Percentiles rank a stretch among this genome's conserved stretches.
These are phyloP conservation scores for Ctenomys sociabilis DNA, from an alignment of 2,113 vertebrate genomes.

Conservation along the genomic window DNA sequence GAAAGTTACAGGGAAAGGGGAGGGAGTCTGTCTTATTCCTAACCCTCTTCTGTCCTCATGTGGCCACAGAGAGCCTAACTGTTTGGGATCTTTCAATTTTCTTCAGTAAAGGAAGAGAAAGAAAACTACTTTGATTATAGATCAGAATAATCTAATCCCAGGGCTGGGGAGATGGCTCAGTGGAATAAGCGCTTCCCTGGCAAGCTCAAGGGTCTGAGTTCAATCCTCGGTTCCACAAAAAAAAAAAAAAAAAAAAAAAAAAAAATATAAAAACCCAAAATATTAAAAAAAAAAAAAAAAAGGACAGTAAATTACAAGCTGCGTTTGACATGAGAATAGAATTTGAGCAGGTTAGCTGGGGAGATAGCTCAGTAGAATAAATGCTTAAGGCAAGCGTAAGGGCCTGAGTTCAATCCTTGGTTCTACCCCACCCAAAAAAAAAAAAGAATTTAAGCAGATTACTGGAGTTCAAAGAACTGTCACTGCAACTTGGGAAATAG, in stretches of 20 bases:
- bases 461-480: not conserved
- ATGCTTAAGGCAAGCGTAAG: no score
- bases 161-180: no score
- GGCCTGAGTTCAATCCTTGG: no score
- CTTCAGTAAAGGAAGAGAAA: slow-evolving; percentile 28
- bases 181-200: no score
- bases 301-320: slow-evolving; percentile 30
- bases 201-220: no score
- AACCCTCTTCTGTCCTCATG: slow-evolving; percentile 61
- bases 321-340: not conserved
- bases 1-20: not conserved
- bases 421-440: no score
- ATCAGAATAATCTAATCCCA: slow-evolving; percentile 19
- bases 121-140: slow-evolving; percentile 44
- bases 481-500: not conserved
- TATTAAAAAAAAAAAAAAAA: not conserved
- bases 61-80: slow-evolving; percentile 20
- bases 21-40: not conserved
- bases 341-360: not conserved
- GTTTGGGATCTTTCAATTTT: slow-evolving; percentile 9
- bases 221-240: no score
- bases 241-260: no score
- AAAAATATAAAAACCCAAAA: no score
- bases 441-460: not conserved
- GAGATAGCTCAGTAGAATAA: no score